Conservation (phyloP, 2,888 invertebrate species). For the Polymixis lichenea region DNA sequence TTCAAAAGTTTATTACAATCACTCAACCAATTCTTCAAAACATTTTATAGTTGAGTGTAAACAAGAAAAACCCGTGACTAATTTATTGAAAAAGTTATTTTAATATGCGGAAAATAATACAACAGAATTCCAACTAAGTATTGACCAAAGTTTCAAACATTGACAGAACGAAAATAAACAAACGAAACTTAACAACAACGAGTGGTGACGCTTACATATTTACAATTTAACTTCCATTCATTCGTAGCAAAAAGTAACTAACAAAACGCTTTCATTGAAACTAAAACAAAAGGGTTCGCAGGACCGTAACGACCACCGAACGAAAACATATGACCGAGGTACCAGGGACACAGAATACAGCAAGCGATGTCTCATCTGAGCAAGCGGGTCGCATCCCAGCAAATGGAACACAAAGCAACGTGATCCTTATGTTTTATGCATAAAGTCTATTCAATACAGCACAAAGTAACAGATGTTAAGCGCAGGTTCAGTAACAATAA, state of each 20-base stretch:
- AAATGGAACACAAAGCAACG: constrained; percentile 39
- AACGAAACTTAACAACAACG: constrained; percentile 2
- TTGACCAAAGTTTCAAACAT: background rate
- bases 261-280: constrained; percentile 45
- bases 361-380: constrained; percentile 40
- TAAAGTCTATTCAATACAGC: constrained; percentile 44
- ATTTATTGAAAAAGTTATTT: constrained; percentile 26
- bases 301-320: constrained; percentile 71
- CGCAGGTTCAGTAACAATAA: background rate
- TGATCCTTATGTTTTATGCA: constrained; percentile 18
- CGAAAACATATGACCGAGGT: constrained; percentile 76
- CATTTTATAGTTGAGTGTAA: background rate
- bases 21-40: constrained; percentile 14
- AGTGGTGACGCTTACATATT: background rate
- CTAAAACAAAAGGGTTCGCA: constrained; percentile 53
- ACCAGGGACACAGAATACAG: constrained; percentile 71
- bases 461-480: background rate
- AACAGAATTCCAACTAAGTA: constrained; percentile 15
- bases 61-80: constrained; percentile 27
- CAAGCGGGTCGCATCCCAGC: background rate
- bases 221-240: constrained; percentile 28
- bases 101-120: constrained; percentile 16
- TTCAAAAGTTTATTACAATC: background rate
- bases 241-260: constrained; percentile 8
- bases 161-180: constrained; percentile 11